A percentile compares a stretch with the other conserved stretches of the same genome.
Evolutionary conservation across 2,797 vertebrate genomes (phyloP).

Genomic region (Danio albolineatus): DNA sequence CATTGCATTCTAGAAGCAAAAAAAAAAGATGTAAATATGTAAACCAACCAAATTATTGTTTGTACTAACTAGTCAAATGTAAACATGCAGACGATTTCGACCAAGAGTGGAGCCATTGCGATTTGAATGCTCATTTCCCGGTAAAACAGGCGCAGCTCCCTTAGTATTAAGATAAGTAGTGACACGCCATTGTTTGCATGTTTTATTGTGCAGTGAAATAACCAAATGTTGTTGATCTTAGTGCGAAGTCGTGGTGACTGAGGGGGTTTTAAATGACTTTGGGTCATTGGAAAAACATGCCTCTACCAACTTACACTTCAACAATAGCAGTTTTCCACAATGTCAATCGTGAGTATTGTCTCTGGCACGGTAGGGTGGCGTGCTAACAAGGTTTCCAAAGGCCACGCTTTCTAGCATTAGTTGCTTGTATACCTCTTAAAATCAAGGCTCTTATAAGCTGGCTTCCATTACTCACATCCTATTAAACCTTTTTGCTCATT

Average conservation of each 20-base stretch:
- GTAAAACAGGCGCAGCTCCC: background rate
- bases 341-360: no score
- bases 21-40: background rate
- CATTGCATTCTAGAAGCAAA: constrained; percentile 14
- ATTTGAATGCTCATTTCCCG: constrained; percentile 27
- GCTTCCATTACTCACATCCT: no score
- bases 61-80: constrained; percentile 35
- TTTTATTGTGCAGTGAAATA: background rate
- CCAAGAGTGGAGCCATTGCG: background rate
- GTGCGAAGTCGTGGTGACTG: background rate
- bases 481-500: no score
- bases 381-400: no score
- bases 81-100: background rate
- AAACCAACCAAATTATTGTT: constrained; percentile 28
- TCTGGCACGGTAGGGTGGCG: no score
- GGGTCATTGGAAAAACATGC: no score
- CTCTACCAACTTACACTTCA: no score
- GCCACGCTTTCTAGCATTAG: no score
- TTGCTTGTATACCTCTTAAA: no score
- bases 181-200: background rate
- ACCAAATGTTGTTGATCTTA: background rate
- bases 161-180: background rate
- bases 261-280: background rate
- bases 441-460: no score
- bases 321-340: no score